Evolutionary conservation across 2,888 invertebrate species (phyloP).

Genomic region (Ryuthela nishihirai): DNA sequence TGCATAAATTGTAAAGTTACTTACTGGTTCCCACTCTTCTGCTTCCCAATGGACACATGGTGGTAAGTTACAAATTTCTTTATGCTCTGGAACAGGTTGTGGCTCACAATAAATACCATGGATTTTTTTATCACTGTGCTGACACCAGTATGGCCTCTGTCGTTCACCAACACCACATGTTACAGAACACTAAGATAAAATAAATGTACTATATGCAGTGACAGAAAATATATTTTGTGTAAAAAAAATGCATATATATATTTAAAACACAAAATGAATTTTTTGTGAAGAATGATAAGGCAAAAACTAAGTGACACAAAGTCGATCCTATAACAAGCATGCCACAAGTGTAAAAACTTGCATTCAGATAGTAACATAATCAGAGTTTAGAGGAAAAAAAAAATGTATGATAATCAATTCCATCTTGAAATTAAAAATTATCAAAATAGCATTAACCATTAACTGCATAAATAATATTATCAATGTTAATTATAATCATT

Average conservation of each 20-base stretch:
- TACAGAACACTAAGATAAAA: constrained; percentile 59
- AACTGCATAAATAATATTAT: no score
- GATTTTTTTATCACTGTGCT: constrained; percentile 55
- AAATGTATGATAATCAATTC: no score
- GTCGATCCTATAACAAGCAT: no score
- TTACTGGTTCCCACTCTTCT: constrained; percentile 24
- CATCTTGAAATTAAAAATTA: no score
- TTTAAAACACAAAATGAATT: background rate
- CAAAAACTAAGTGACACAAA: no score
- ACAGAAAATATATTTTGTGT: no score
- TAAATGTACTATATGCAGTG: no score
- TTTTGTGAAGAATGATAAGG: background rate
- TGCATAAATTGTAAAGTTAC: background rate
- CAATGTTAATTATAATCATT: no score
- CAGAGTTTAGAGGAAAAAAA: no score
- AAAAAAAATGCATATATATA: background rate
- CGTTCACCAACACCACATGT: constrained; percentile 61
- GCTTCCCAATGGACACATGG: constrained; percentile 22
- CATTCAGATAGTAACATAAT: no score
- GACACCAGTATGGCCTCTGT: constrained; percentile 57
- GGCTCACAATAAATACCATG: constrained; percentile 52
- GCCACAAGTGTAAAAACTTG: no score
- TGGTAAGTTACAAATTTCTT: constrained; percentile 16
- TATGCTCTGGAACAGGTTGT: constrained; percentile 19
- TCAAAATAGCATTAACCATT: no score